Evolutionary conservation across 2,888 invertebrate species (phyloP), one percentile per base, ranked within the genome.

Genomic region (Drosophila fulvimacula): DNA sequence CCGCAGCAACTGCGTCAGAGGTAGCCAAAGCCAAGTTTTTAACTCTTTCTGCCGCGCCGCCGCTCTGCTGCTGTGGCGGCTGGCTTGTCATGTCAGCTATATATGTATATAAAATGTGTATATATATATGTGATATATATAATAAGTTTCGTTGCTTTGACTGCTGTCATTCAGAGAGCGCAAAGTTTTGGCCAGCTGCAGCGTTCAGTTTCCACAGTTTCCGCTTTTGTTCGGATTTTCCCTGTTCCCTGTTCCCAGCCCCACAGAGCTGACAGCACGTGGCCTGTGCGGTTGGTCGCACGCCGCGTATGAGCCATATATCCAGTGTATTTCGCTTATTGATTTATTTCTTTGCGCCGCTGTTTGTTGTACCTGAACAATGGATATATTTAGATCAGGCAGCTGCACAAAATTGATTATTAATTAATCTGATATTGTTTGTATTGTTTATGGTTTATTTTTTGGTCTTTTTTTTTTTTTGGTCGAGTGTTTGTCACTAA

Each of bases 21-120:
- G 42, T 51, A 44, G 44, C 44, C 34, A 27, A 13, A 34, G 42
- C 30, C 58, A 38, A 63, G 30, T 42, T 15, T 41, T 38, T 41
- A 56, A 24, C 56, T 24, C 34, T 13, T 9, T 5, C 21, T 10
- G 21, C 24, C 34, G 0, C 41, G n/a, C 32, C 24, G 4, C 5
- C 34, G 11, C 27, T 10, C 36, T 17, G 64, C 15, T 58, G 73
- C 61, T 46, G 64, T n/a, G 69, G 68, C 64, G 51, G 38, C 51
- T 66, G 70, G 65, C 66, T 51, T 66, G 60, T 48, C 80, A 62
- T 75, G 70, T 79, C 80, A 76, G 61, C 76, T 66, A 10, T 24
- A 36, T 15, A 32, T 4, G 7, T 1, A 17, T 11, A 19, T 32
- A 24, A 34, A 19, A 10, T 6, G 7, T 15, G 6, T 32, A 10